phyloP scores from a whole-genome alignment of 2,797 vertebrate species.

The Dryobates pubescens region DNA sequence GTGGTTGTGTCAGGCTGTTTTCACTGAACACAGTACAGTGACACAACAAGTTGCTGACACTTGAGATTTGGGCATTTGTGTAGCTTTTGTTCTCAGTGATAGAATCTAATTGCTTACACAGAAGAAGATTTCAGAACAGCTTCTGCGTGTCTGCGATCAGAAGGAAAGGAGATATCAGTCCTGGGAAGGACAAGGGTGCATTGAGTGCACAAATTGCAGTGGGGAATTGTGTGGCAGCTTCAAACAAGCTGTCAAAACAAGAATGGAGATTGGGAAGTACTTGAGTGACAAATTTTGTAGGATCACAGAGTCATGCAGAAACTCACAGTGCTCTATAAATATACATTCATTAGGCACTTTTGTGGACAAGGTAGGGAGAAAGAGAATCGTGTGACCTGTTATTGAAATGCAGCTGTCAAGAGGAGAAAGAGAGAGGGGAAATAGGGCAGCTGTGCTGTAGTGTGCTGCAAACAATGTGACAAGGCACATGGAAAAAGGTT shows the following conservation, averaged over 20 bases:
- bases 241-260: slow-evolving; percentile 13
- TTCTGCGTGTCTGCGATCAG: rapidly evolving
- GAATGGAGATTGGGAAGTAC: background rate
- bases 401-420: background rate
- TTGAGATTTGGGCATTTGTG: background rate
- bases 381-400: background rate
- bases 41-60: background rate
- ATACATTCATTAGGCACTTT: background rate
- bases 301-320: background rate
- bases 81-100: background rate
- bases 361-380: background rate
- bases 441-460: background rate
- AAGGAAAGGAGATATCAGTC: background rate
- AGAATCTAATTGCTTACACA: slow-evolving; percentile 7
- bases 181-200: background rate
- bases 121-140: slow-evolving; percentile 1
- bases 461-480: background rate
- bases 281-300: background rate
- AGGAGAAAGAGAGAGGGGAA: background rate
- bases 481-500: background rate
- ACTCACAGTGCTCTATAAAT: background rate
- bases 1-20: background rate
- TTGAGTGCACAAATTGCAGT: background rate
- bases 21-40: background rate
- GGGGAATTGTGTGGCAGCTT: background rate